Evolutionary conservation across 2,888 invertebrate genomes (phyloP), one percentile per base, ranked within the genome.

Genomic region (Drosophila subquinaria): DNA sequence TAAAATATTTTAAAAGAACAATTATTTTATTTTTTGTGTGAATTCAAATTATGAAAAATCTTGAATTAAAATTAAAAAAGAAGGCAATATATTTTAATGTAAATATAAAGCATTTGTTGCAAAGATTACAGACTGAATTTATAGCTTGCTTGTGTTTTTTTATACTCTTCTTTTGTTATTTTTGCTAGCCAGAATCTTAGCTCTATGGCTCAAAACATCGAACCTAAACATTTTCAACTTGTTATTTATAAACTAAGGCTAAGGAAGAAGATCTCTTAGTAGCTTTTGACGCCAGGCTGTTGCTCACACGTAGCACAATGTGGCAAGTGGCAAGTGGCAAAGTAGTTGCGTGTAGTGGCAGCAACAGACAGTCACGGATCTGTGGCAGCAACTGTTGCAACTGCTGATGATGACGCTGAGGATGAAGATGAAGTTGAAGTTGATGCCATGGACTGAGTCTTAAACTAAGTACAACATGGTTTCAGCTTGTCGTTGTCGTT

Each of bases 381-480:
- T 51, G 60, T 20, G 30, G 43, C 42, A 53, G 59, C 43, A 48
- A 59, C 55, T 38, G 59, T 13, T 40, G 59, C 43, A 48, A 59
- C 55, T 38, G 51, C 10, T 40, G 55, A 51, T 65, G 69, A 69
- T 69, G 74, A 40, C 57, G 64, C 63, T 55, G 69, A 38, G 0
- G 57, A 67, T 45, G 45, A 38, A 59, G 38, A 2, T 38, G 38
- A 38, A 38, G 38, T 43, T 68, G 78, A 62, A 72, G 76, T 66
- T 81, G 73, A 82, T 76, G 86, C 81, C 87, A 80, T 82, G 74
- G 77, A 85, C 69, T 64, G 70, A 81, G 82, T 69, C 68, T 40
- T 15, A 35, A 43, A 50, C 23, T 13, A 55, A 62, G 13, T 55
- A 15, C 70, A 43, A 81, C 82, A 81, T 74, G 76, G 66, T 47